Percentiles rank a stretch among this genome's conserved stretches.
phyloP scores from a whole-genome alignment of 2,113 vertebrate species.

The Rhinolophus sinicus region DNA sequence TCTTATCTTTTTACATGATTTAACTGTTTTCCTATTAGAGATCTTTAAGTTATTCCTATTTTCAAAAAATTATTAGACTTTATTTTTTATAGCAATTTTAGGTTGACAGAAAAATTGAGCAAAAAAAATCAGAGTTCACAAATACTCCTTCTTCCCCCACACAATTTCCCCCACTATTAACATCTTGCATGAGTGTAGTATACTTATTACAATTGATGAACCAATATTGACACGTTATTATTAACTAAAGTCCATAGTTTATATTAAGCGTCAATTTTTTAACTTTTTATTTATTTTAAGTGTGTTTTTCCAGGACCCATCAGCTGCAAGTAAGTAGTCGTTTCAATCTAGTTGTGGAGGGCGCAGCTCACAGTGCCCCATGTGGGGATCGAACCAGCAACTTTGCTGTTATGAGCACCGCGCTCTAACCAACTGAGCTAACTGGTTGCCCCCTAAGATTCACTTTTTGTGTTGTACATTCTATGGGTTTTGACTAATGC shows the following conservation, averaged over 20 bases:
- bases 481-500: neutral
- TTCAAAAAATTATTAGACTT: constrained; percentile 17
- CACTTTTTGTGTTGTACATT: neutral
- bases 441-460: neutral
- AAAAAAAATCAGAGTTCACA: neutral
- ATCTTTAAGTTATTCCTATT: neutral
- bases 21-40: neutral
- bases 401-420: too few species aligned
- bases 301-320: too few species aligned
- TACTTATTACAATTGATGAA: neutral
- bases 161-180: neutral
- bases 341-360: too few species aligned
- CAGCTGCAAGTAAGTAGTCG: too few species aligned
- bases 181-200: neutral
- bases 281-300: too few species aligned
- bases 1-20: neutral
- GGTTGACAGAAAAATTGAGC: neutral
- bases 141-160: neutral
- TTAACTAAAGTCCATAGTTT: neutral
- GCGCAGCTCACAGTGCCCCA: too few species aligned
- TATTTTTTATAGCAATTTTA: constrained; percentile 22
- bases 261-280: neutral
- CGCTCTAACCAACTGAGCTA: too few species aligned
- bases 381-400: too few species aligned
- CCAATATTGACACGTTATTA: neutral